Conservation (phyloP, 37 sponge, comb jelly and placozoan genomes). For the Cliona cf. orientalis region DNA sequence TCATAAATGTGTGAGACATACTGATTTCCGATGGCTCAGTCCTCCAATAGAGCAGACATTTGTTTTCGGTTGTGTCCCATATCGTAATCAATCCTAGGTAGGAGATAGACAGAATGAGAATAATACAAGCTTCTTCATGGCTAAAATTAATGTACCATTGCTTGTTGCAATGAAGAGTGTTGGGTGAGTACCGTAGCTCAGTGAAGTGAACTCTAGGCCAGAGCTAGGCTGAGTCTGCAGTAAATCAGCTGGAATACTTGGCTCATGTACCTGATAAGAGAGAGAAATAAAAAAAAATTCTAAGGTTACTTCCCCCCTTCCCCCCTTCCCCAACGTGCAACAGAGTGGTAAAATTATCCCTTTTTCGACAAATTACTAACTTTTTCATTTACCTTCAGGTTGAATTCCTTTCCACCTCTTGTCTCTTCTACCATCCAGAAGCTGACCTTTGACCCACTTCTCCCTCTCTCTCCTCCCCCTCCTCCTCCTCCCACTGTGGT, state of each 20-base stretch:
- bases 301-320: not conserved
- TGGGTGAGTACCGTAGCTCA: constrained; percentile 45
- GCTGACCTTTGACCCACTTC: constrained; percentile 7
- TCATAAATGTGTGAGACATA: not conserved
- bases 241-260: constrained; percentile 32
- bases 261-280: constrained; percentile 59
- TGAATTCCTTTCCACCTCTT: not conserved
- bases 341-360: not conserved
- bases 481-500: constrained; percentile 64
- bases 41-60: constrained; percentile 80
- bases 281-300: not conserved
- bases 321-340: not conserved
- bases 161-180: constrained; percentile 59
- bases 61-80: constrained; percentile 72
- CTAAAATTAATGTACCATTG: too few species aligned
- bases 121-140: too few species aligned
- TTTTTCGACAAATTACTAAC: too few species aligned
- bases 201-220: constrained; percentile 57
- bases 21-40: constrained; percentile 67
- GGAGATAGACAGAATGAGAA: too few species aligned
- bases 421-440: constrained; percentile 79
- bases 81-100: constrained; percentile 68
- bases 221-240: constrained; percentile 2
- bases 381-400: not conserved
- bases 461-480: constrained; percentile 46